A percentile compares a stretch with the other conserved stretches of the same genome.
Conservation (phyloP, 1,140 invertebrate species). For the Caenorhabditis elegans region DNA sequence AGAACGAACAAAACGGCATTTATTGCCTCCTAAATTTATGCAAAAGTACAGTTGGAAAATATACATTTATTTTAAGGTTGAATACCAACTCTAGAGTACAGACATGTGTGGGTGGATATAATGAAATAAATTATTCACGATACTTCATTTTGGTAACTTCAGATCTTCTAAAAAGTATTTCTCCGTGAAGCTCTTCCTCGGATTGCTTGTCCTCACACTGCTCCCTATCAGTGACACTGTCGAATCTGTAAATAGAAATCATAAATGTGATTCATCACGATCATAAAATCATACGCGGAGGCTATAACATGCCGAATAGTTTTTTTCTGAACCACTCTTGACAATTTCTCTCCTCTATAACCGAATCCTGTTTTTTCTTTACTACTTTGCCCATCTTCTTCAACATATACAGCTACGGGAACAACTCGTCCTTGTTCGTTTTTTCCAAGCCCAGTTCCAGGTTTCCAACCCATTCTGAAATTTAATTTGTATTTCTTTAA, state of each 20-base stretch:
- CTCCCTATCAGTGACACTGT: neutral
- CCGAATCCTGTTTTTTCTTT: slow-evolving; percentile 39
- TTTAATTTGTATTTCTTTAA: no score
- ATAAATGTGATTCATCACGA: neutral
- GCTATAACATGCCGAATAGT: slow-evolving; percentile 10
- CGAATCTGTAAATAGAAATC: slow-evolving; percentile 13
- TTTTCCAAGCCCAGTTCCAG: slow-evolving; percentile 71
- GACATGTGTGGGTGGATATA: no score
- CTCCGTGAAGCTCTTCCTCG: neutral
- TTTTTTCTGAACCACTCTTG: slow-evolving; percentile 37
- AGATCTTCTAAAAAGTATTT: slow-evolving; percentile 23
- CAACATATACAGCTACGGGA: slow-evolving; percentile 41
- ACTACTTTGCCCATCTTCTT: slow-evolving; percentile 41
- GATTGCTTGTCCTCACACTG: neutral
- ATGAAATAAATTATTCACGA: neutral
- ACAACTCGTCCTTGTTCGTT: slow-evolving; percentile 48
- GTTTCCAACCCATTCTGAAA: slow-evolving; percentile 71
- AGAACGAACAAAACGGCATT: no score
- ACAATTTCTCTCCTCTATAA: slow-evolving; percentile 43
- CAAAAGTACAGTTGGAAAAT: no score
- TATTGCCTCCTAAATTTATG: no score
- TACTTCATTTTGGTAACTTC: slow-evolving; percentile 36
- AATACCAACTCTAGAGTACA: no score
- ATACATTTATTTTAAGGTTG: no score
- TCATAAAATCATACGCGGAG: slow-evolving; percentile 24